Evolutionary conservation across 92 coral and sea anemone species (phyloP).

Genomic region (Hydrozoanthus gracilis): DNA sequence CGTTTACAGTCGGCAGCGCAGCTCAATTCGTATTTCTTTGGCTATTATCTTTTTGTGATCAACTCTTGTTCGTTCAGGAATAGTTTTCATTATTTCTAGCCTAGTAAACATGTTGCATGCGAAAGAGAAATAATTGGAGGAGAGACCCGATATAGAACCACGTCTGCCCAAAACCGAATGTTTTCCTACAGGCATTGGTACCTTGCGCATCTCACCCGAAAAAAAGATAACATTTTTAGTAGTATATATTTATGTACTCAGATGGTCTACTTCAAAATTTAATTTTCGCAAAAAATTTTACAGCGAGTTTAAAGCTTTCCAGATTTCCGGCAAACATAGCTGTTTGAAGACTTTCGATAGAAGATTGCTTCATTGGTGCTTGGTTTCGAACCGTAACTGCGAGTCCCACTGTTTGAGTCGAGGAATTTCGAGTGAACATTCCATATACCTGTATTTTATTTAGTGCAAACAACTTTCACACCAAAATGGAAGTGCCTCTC

Average conservation of each 20-base stretch:
- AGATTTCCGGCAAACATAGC: background rate
- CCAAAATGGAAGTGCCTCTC: constrained; percentile 8
- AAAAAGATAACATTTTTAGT: constrained; percentile 4
- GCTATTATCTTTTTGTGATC: background rate
- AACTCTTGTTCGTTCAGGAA: background rate
- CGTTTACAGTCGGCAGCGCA: constrained; percentile 1
- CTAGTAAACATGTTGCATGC: background rate
- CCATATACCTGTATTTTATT: constrained; percentile 20
- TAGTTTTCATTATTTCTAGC: background rate
- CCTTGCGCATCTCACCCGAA: background rate
- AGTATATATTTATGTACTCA: background rate
- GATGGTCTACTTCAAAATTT: background rate
- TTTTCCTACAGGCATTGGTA: background rate
- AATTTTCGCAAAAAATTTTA: background rate
- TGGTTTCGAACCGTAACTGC: background rate
- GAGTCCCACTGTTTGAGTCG: background rate
- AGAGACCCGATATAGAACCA: background rate
- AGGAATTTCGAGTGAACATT: constrained; percentile 45
- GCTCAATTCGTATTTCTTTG: background rate
- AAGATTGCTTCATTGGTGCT: background rate
- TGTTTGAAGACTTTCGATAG: constrained; percentile 11
- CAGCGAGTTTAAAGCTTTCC: background rate
- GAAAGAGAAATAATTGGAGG: background rate
- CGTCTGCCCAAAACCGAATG: background rate
- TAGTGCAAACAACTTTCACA: background rate